Evolutionary conservation across 2,888 invertebrate species (phyloP).

Genomic region (Erebia aethiops): DNA sequence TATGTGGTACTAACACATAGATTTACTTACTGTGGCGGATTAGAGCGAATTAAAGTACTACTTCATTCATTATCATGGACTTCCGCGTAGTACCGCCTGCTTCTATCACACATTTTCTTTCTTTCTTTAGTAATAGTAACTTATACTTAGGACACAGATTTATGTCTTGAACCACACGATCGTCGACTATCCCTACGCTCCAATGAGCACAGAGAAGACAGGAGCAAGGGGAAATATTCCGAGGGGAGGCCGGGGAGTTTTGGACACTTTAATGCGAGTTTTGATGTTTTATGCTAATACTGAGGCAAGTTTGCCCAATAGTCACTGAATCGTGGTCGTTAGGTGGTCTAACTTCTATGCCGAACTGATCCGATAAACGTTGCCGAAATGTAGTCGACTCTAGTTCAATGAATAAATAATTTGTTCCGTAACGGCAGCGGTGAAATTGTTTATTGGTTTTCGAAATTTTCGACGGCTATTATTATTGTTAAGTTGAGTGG

Average conservation of each 20-base stretch:
- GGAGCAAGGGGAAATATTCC: slow-evolving; percentile 60
- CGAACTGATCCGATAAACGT: slow-evolving; percentile 35
- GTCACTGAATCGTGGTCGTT: slow-evolving; percentile 59
- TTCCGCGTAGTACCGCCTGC: too few species aligned
- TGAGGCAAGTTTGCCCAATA: slow-evolving; percentile 65
- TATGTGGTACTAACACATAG: too few species aligned
- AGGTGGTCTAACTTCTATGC: slow-evolving; percentile 31
- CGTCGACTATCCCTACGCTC: slow-evolving; percentile 52
- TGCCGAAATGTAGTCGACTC: slow-evolving; percentile 22
- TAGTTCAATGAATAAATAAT: slow-evolving; percentile 38
- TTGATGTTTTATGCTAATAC: slow-evolving; percentile 82
- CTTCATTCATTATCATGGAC: too few species aligned
- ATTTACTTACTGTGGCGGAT: too few species aligned
- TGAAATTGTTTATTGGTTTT: slow-evolving; percentile 19
- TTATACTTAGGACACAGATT: slow-evolving; percentile 19
- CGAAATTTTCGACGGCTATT: slow-evolving; percentile 6
- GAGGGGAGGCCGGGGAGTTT: slow-evolving; percentile 64
- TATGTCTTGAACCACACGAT: slow-evolving; percentile 47
- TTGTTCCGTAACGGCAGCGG: slow-evolving; percentile 17
- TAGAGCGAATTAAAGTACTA: too few species aligned
- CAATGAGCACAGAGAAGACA: slow-evolving; percentile 57
- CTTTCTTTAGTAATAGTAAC: too few species aligned
- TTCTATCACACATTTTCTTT: too few species aligned
- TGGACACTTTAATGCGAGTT: slow-evolving; percentile 81
- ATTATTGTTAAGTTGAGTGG: slow-evolving; percentile 2